These are phyloP conservation scores for Helicolenus hilgendorfi DNA, from an alignment of 2,797 vertebrate species.

Conservation along the genomic window DNA sequence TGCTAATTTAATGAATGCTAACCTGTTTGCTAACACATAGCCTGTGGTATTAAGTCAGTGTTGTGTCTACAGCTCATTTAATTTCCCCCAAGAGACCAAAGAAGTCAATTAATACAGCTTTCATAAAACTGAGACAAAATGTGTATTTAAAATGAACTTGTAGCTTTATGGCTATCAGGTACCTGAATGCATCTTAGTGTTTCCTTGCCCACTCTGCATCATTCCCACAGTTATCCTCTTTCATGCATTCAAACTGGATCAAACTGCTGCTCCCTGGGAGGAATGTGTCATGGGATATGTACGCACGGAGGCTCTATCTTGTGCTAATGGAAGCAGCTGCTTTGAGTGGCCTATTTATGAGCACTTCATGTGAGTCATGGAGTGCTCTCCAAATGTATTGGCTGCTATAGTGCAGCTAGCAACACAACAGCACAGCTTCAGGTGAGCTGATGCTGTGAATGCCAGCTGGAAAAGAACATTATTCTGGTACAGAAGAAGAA, in stretches of 20 bases:
- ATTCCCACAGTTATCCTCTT: constrained; percentile 67
- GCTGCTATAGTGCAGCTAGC: constrained; percentile 13
- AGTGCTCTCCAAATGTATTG: constrained; percentile 44
- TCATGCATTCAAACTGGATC: constrained; percentile 59
- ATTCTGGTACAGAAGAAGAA: neutral
- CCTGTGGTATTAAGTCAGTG: neutral
- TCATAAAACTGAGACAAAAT: neutral
- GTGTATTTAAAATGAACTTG: neutral
- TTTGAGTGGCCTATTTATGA: constrained; percentile 70
- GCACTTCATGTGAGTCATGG: constrained; percentile 58
- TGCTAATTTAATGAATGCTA: too few species aligned
- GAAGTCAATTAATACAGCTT: neutral
- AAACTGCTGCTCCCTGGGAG: constrained; percentile 45
- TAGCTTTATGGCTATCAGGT: neutral
- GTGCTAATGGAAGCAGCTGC: constrained; percentile 67
- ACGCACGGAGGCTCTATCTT: constrained; percentile 38
- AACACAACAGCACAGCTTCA: constrained; percentile 59
- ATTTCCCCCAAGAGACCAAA: neutral
- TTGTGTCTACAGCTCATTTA: neutral
- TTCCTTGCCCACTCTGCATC: constrained; percentile 1
- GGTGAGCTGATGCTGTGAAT: constrained; percentile 47
- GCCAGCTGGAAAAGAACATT: constrained; percentile 9
- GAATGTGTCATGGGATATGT: constrained; percentile 71
- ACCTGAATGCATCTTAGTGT: constrained; percentile 17
- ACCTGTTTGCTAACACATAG: neutral